These are phyloP conservation scores for Fulica atra DNA, from an alignment of 2,113 vertebrate species.

Conservation along the genomic window DNA sequence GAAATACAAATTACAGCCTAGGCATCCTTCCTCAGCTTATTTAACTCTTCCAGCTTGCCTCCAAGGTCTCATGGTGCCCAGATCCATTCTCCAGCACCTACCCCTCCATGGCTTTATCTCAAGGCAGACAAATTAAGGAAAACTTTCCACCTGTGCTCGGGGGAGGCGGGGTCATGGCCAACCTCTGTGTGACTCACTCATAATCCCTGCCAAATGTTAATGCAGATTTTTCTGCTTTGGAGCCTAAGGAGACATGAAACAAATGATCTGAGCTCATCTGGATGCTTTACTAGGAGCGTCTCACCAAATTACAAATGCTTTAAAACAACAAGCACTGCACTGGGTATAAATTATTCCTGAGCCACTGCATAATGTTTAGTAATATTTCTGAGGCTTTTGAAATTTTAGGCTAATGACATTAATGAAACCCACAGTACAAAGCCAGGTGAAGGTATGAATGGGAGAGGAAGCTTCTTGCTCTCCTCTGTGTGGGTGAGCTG, in stretches of 20 bases:
- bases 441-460: not conserved
- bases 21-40: not conserved
- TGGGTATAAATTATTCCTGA: not conserved
- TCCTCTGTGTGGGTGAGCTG: not conserved
- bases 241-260: not conserved
- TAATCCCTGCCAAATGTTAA: not conserved
- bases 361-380: not conserved
- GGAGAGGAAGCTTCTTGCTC: not conserved
- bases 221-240: not conserved
- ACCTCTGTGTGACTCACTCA: fast-evolving
- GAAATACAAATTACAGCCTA: not conserved
- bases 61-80: not conserved
- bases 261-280: fast-evolving
- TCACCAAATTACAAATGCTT: not conserved
- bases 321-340: not conserved
- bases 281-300: not conserved
- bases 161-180: fast-evolving
- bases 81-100: not conserved
- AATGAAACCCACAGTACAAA: not conserved
- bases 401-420: not conserved
- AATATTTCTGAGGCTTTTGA: not conserved
- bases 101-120: not conserved
- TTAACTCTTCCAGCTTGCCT: not conserved
- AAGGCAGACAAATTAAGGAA: not conserved
- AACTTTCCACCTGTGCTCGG: not conserved